Evolutionary conservation across 1,140 invertebrate species (phyloP), one percentile per base, ranked within the genome.

Genomic region (Pissodes strobi): DNA sequence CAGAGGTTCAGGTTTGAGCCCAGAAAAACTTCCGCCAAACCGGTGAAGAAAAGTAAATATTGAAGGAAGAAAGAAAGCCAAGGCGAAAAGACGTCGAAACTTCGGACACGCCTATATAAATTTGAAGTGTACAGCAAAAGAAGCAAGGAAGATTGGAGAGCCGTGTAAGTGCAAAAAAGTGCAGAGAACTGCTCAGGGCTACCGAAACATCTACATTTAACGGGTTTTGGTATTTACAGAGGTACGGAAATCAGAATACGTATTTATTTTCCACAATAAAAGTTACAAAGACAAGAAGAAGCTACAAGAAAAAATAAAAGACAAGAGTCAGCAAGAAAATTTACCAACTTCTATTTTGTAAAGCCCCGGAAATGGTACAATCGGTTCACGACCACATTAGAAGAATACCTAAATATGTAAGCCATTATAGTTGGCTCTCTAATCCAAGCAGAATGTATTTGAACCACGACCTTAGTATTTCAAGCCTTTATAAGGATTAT

Each of bases 361-460:
- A n/a, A n/a, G n/a, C n/a, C n/a, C n/a, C n/a, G n/a, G n/a, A n/a
- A n/a, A n/a, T n/a, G n/a, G n/a, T n/a, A n/a, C n/a, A 49, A 19
- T 49, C 46, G 2, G 46, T 21, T 49, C 9, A 49, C 13, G 46
- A 49, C 6, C 46, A 49, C 21, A 49, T 49, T 18, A n/a, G n/a
- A n/a, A n/a, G n/a, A n/a, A n/a, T n/a, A n/a, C n/a, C n/a, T n/a
- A n/a, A n/a, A n/a, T 49, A 23, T 23, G 19, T 18, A 3, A 49
- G 46, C 46, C 46, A 49, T 21, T 49, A 49, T 21, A 18, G 19
- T 5, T 17, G 46, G 21, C 8, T 3, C 4, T 17, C 13, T 2
- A 49, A 18, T 23, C 13, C 9, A 6, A 21, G 8, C 12, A 49
- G 6, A 21, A 19, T n/a, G 21, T 18, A 21, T 6, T 17, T 6